Evolutionary conservation across 2,113 vertebrate genomes (phyloP), one percentile per base, ranked within the genome.

Genomic region (Ceyx melanurus): DNA sequence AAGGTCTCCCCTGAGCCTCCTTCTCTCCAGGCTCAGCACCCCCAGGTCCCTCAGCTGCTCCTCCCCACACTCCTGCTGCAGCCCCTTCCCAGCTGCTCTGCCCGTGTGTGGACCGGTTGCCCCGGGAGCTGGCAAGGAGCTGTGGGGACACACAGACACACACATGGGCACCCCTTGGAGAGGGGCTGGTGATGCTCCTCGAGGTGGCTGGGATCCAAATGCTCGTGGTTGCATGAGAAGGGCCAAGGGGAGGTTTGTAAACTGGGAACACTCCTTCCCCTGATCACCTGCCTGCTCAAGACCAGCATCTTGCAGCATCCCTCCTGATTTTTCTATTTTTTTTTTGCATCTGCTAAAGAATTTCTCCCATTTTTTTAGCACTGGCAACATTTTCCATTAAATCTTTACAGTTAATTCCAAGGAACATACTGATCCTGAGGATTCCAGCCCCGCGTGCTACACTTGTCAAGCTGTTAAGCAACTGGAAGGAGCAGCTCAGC

Each of bases 361-460:
- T 71, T 74, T 66, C 15, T 54, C 28, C 18, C 8, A 13, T 23
- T 33, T 67, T 46, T 66, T 46, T 28, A 60, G 31, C 56, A 15
- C 35, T 29, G 35, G 13, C 77, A 79, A 57, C 17, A 15, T 56
- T 64, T 84, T 7, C 37, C 54, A 5, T 31, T 21, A 8, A 5
- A 13, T 25, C 48, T 61, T 72, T 53, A 0, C n/a, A 61, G 37
- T 42, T 62, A 37, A 25, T 6, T 21, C 17, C 0, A 2, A 78
- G 35, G 8, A 60, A 51, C 21, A 65, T 3, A 65, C 15, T 1
- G 4, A 61, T 31, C 31, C 25, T 16, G 22, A 66, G 8, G 23
- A 40, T n/a, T 37, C 13, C 68, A 43, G 16, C 29, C 45, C 50
- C 0, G 0, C 18, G 23, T 6, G 5, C 45, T 46, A 33, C 1